Percentiles rank a stretch among this genome's conserved stretches.
These are phyloP conservation scores for Yponomeuta evonymella DNA, from an alignment of 2,888 invertebrate genomes.

Conservation along the genomic window DNA sequence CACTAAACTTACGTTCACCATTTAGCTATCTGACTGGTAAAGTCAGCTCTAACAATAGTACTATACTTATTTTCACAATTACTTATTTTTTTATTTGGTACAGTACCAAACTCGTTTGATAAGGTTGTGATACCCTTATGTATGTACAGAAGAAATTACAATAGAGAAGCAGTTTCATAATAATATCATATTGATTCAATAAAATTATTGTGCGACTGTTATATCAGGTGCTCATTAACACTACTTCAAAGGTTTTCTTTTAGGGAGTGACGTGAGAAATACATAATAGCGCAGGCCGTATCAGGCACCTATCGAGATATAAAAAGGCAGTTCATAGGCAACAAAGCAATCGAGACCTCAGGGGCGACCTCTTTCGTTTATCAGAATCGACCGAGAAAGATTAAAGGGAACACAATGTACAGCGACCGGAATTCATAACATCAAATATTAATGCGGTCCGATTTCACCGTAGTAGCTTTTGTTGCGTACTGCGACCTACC, in stretches of 20 bases:
- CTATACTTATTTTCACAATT: too few relatives aligned
- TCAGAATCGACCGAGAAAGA: conserved; percentile 42
- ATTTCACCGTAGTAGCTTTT: conserved; percentile 3
- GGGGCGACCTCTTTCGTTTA: conserved; percentile 26
- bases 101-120: background rate
- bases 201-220: conserved; percentile 18
- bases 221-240: conserved; percentile 19
- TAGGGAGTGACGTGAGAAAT: background rate
- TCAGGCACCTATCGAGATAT: background rate
- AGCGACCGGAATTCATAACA: conserved; percentile 15
- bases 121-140: background rate
- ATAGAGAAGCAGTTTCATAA: background rate
- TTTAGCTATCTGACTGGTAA: too few relatives aligned
- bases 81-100: background rate
- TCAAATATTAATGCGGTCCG: conserved; percentile 15
- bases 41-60: too few relatives aligned
- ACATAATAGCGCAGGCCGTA: background rate
- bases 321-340: background rate
- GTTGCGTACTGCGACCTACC: background rate
- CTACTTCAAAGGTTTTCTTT: conserved; percentile 6
- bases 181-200: background rate
- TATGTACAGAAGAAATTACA: background rate
- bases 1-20: too few relatives aligned
- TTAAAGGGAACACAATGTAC: conserved; percentile 26
- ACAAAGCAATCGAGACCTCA: conserved; percentile 12